Evolutionary conservation across 2,113 vertebrate genomes (phyloP), one percentile per base, ranked within the genome.

Genomic region (Scortum barcoo): DNA sequence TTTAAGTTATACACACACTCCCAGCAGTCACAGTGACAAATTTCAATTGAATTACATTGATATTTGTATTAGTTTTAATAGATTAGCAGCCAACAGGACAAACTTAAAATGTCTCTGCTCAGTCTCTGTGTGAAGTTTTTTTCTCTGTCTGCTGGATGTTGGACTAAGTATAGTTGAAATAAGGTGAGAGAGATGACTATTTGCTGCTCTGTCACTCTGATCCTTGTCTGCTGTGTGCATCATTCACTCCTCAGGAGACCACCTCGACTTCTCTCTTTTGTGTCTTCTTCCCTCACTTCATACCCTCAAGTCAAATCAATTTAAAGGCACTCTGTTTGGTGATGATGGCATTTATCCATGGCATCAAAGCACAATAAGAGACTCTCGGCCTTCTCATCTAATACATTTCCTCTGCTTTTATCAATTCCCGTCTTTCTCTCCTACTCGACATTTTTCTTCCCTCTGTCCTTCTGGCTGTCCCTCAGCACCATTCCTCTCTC

Each of bases 281-380:
- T 60, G 53, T 76, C 78, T 54, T 30, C 54, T 60, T 75, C 65
- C 51, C 79, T 80, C 58, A 26, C 76, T 71, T 28, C 3, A 13
- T 65, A 80, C 73, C 76, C 74, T 80, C 46, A 53, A 82, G 86
- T 77, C 85, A 86, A 86, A 82, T 86, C 76, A 86, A 77, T 88
- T 85, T 86, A 86, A 80, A 90, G 67, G 79, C 79, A 70, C 72
- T 83, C 67, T 83, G 73, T 86, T 84, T 86, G 71, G 80, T 86
- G 77, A 84, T 82, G 80, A 88, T 81, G 84, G 42, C 82, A 78
- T 89, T 90, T 88, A 81, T 86, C 76, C 22, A 33, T 36, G 11
- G 58, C 81, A 87, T 83, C 76, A 82, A 75, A 84, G 86, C 75
- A 72, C 77, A 72, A 85, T 80, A 26, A 87, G 79, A 79, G 58